A percentile compares a stretch with the other conserved stretches of the same genome.
Evolutionary conservation across 2,113 vertebrate species (phyloP).

Genomic region (Uria lomvia): DNA sequence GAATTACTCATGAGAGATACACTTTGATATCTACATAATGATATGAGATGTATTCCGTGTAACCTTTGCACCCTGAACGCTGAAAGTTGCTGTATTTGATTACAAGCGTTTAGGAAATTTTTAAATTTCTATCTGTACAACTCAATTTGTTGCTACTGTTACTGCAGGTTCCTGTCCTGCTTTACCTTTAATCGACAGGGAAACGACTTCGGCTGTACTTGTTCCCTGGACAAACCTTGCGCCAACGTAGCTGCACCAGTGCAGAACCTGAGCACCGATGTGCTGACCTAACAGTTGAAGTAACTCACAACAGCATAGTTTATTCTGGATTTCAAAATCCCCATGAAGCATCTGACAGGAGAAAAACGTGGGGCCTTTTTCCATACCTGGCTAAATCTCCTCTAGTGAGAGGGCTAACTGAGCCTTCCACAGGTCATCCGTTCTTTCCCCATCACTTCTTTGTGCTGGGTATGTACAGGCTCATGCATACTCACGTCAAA

Average conservation of each 20-base stretch:
- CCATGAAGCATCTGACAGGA: fast-evolving
- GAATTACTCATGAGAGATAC: neutral
- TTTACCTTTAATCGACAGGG: neutral
- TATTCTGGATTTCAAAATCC: neutral
- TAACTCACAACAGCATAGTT: neutral
- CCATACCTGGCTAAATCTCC: neutral
- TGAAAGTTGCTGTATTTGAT: neutral
- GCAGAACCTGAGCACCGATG: fast-evolving
- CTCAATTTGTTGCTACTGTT: neutral
- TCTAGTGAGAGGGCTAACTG: neutral
- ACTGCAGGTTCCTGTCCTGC: neutral
- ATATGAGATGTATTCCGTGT: neutral
- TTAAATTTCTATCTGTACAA: neutral
- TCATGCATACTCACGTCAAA: neutral
- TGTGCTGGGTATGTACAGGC: neutral
- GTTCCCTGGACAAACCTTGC: neutral
- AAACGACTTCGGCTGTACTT: fast-evolving
- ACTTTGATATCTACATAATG: neutral
- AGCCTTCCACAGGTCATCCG: neutral
- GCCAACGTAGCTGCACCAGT: fast-evolving
- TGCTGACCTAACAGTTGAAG: neutral
- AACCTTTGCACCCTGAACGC: neutral
- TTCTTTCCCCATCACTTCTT: neutral
- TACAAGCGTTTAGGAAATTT: neutral
- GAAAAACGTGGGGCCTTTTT: neutral